phyloP scores from a whole-genome alignment of 1,140 invertebrate species.

The Cydia splendana region DNA sequence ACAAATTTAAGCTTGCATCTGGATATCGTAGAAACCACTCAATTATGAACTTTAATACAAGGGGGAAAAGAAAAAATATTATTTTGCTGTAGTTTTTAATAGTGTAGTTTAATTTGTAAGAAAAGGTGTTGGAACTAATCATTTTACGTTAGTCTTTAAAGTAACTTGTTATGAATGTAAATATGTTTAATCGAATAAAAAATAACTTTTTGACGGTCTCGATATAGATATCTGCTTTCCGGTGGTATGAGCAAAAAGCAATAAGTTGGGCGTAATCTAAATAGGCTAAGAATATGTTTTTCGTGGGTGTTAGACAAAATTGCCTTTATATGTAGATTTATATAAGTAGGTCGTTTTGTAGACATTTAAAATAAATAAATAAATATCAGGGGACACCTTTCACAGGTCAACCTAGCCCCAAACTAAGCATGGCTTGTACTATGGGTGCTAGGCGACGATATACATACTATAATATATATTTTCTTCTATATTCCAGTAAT shows the following conservation, averaged over 20 bases:
- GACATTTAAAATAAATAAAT: too few relatives aligned
- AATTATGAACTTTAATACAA: background rate
- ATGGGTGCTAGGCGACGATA: too few relatives aligned
- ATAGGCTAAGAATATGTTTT: background rate
- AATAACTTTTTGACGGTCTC: background rate
- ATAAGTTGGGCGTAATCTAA: background rate
- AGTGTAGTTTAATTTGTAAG: conserved; percentile 28
- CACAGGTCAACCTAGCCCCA: too few relatives aligned
- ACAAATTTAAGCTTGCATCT: background rate
- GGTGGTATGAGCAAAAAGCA: background rate
- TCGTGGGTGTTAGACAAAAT: background rate
- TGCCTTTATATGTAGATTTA: too few relatives aligned
- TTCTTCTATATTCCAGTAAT: too few relatives aligned
- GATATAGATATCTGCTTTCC: background rate
- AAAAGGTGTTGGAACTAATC: background rate
- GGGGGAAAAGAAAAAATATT: background rate
- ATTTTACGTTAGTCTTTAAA: background rate
- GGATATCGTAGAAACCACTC: background rate
- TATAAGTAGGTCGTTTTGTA: too few relatives aligned
- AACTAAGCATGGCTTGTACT: too few relatives aligned
- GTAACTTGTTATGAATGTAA: background rate
- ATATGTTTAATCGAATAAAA: background rate
- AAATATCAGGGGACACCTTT: too few relatives aligned
- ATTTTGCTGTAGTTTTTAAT: conserved; percentile 13
- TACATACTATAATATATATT: too few relatives aligned